Evolutionary conservation across 2,797 vertebrate genomes (phyloP).

Genomic region (Acropternis orthonyx): DNA sequence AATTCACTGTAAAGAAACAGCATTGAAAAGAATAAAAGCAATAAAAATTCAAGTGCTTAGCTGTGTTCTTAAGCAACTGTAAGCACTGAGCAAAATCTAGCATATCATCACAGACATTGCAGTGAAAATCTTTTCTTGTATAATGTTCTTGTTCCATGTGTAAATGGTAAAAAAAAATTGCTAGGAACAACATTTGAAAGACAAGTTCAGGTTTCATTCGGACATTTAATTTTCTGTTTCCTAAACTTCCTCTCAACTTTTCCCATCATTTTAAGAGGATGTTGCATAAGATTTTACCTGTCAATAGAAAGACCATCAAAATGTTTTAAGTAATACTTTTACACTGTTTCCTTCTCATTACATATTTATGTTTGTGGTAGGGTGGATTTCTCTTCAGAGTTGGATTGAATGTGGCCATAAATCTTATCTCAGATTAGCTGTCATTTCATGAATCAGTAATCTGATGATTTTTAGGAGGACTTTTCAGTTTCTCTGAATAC

Average conservation of each 20-base stretch:
- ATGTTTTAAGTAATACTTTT: not conserved
- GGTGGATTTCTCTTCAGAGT: slow-evolving; percentile 16
- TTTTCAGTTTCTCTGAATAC: slow-evolving; percentile 61
- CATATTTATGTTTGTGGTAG: slow-evolving; percentile 9
- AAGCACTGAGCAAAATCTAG: not conserved
- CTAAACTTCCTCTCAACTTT: not conserved
- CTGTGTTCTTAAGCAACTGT: not conserved
- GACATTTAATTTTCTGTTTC: not conserved
- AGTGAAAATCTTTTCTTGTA: not conserved
- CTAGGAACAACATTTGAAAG: not conserved
- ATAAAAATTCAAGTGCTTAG: not conserved
- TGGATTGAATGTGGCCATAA: slow-evolving; percentile 44
- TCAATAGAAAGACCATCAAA: not conserved
- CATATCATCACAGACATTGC: not conserved
- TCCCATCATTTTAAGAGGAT: not conserved
- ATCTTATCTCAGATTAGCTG: slow-evolving; percentile 42
- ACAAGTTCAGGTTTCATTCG: not conserved
- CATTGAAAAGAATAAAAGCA: not conserved
- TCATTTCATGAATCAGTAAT: slow-evolving; percentile 46
- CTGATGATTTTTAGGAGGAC: slow-evolving; percentile 33
- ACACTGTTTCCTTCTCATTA: not conserved
- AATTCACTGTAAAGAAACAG: not conserved
- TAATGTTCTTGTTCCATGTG: not conserved
- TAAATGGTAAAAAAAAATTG: not conserved
- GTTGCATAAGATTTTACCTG: not conserved